These are phyloP conservation scores for Aulostomus chinensis DNA, from an alignment of 2,797 vertebrate genomes.

Conservation along the genomic window DNA sequence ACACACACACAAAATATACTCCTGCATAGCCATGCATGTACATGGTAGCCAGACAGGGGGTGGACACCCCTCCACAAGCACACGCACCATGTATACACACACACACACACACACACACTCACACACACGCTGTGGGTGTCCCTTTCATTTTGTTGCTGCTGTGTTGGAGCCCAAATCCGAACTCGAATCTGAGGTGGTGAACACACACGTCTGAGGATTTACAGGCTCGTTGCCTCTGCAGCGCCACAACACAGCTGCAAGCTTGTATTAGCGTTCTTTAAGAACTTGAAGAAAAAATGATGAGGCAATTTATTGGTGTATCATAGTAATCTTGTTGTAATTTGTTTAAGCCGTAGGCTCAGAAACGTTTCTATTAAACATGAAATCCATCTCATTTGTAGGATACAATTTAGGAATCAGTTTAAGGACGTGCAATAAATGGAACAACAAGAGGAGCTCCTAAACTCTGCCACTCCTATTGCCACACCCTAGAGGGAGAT, in stretches of 20 bases:
- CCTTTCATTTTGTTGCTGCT: constrained; percentile 21
- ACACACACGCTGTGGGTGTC: neutral
- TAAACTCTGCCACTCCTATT: no score
- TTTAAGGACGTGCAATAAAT: no score
- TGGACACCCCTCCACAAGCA: constrained; percentile 9
- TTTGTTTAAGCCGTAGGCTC: no score
- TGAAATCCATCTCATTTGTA: no score
- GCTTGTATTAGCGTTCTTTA: neutral
- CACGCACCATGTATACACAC: no score
- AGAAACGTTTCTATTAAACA: no score
- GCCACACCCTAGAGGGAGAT: no score
- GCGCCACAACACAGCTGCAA: neutral
- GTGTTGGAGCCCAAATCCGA: constrained; percentile 26
- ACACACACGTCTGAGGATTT: constrained; percentile 4
- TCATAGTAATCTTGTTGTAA: neutral
- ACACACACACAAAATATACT: neutral
- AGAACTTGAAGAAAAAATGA: neutral
- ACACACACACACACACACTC: no score
- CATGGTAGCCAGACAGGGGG: constrained; percentile 20
- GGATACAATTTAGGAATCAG: no score
- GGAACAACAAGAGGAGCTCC: no score
- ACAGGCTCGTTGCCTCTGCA: constrained; percentile 7
- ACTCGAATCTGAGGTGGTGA: constrained; percentile 4
- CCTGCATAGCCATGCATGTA: constrained; percentile 9
- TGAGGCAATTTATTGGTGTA: neutral